Evolutionary conservation across 2,797 vertebrate species (phyloP).

Genomic region (Phrynocephalus vlangalii): DNA sequence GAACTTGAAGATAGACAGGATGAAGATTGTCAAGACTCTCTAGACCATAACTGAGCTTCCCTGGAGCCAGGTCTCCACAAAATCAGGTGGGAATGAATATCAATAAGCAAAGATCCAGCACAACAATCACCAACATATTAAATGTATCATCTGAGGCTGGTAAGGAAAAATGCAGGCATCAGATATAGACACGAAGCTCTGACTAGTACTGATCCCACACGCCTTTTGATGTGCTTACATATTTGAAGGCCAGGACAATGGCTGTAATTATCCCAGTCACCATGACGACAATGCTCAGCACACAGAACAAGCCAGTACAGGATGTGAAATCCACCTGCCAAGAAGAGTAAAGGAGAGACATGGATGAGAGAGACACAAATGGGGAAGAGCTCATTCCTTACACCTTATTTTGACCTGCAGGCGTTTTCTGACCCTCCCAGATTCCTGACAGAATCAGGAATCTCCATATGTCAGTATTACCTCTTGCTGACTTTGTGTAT

Average conservation of each 20-base stretch:
- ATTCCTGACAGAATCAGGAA: no score
- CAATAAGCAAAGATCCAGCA: not conserved
- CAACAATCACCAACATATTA: not conserved
- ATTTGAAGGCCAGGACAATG: slow-evolving; percentile 91
- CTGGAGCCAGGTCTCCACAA: not conserved
- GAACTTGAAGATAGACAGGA: not conserved
- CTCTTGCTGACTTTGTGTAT: not conserved
- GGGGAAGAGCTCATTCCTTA: not conserved
- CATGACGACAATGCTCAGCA: slow-evolving; percentile 86
- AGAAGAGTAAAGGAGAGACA: not conserved
- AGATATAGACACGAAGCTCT: accelerated
- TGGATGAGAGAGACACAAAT: no score
- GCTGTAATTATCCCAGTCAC: slow-evolving; percentile 89
- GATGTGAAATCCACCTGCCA: slow-evolving; percentile 96
- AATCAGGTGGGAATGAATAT: not conserved
- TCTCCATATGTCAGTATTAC: no score
- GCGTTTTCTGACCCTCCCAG: no score
- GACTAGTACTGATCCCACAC: not conserved
- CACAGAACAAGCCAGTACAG: slow-evolving; percentile 89
- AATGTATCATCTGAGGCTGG: no score
- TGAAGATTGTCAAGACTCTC: not conserved
- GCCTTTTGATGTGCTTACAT: slow-evolving; percentile 78
- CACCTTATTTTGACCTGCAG: not conserved
- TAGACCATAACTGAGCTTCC: not conserved
- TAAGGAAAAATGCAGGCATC: not conserved